phyloP scores from a whole-genome alignment of 2,113 vertebrate genomes.

The Catharus bicknelli region DNA sequence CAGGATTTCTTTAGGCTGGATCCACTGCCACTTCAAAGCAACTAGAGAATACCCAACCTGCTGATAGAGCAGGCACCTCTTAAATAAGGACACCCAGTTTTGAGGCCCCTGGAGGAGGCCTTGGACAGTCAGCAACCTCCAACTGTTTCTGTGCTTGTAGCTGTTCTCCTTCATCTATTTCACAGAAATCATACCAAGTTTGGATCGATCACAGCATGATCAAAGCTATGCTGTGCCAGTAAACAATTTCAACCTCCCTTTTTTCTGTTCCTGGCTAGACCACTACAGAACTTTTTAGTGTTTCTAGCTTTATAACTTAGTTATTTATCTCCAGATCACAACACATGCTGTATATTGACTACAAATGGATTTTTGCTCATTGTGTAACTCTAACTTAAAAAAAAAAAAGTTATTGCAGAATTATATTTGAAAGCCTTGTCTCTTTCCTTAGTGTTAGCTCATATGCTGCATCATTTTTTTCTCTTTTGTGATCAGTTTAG shows the following conservation, averaged over 20 bases:
- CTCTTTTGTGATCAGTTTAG: neutral
- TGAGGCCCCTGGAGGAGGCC: neutral
- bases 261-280: neutral
- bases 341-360: neutral
- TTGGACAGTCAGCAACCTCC: neutral
- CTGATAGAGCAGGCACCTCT: neutral
- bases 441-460: neutral
- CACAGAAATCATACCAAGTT: neutral
- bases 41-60: rapidly evolving
- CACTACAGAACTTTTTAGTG: neutral
- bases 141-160: neutral
- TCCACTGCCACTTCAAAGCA: rapidly evolving
- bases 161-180: neutral
- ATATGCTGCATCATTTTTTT: neutral
- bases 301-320: neutral
- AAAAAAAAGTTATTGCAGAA: neutral
- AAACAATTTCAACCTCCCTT: neutral
- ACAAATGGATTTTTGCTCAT: neutral
- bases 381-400: neutral
- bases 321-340: neutral
- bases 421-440: neutral
- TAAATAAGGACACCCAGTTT: neutral
- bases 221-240: neutral
- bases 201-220: neutral
- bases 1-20: neutral